Conservation (phyloP, 30 jellyfish, hydroid and myxozoan species). For the Cassiopea andromeda region DNA sequence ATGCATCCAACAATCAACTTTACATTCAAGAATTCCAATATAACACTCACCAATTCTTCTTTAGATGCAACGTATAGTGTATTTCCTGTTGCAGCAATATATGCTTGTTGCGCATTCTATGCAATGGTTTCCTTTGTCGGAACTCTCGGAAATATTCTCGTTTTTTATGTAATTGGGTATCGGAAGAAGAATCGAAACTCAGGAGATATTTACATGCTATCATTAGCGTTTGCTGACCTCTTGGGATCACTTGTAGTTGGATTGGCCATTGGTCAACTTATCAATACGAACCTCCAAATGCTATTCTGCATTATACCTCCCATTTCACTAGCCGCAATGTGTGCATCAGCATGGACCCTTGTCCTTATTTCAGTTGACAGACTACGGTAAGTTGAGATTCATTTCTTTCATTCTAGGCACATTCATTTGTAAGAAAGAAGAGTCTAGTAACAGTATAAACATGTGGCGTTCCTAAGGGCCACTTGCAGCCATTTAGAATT, state of each 20-base stretch:
- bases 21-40: neutral
- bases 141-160: slow-evolving; percentile 53
- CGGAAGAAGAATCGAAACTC: slow-evolving; percentile 45
- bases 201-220: slow-evolving; percentile 51
- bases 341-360: slow-evolving; percentile 54
- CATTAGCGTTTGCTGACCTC: slow-evolving; percentile 55
- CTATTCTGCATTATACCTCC: slow-evolving; percentile 49
- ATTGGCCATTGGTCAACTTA: too few species aligned
- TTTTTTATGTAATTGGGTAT: slow-evolving; percentile 56
- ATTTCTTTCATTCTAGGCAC: neutral
- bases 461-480: too few species aligned
- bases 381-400: slow-evolving; percentile 16
- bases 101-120: slow-evolving; percentile 16
- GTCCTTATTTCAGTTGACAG: slow-evolving; percentile 62
- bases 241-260: slow-evolving; percentile 36
- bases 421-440: neutral
- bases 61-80: too few species aligned
- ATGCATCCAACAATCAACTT: neutral
- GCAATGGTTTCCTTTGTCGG: slow-evolving; percentile 37
- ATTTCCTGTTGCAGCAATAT: slow-evolving; percentile 24
- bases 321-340: slow-evolving; percentile 18
- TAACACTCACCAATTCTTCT: neutral
- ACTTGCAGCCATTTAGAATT: too few species aligned
- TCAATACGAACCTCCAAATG: too few species aligned
- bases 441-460: too few species aligned